These are phyloP conservation scores for Leucozona laternaria DNA, from an alignment of 2,888 invertebrate species.

Conservation along the genomic window DNA sequence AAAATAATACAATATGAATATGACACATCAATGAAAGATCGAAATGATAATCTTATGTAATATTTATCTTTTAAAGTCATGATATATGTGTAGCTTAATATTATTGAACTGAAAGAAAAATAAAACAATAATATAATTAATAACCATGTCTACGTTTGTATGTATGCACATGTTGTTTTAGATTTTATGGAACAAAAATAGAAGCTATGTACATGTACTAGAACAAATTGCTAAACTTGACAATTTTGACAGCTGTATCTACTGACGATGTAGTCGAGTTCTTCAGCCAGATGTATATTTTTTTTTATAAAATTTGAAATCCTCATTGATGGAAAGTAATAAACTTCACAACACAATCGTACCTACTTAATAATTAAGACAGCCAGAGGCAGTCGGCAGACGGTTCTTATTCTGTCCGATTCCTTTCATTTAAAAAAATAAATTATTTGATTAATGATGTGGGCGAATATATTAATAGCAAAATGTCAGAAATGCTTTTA, in stretches of 20 bases:
- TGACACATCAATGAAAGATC: slow-evolving; percentile 11
- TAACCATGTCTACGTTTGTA: too few species aligned
- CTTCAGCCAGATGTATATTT: slow-evolving; percentile 28
- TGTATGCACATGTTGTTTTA: background rate
- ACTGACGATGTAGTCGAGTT: background rate
- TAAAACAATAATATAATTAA: background rate
- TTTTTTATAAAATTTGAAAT: slow-evolving; percentile 34
- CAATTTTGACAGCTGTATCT: slow-evolving; percentile 8
- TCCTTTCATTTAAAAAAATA: slow-evolving; percentile 57
- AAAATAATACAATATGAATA: background rate
- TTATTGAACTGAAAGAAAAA: slow-evolving; percentile 7
- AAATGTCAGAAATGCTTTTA: slow-evolving; percentile 38
- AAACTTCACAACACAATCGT: slow-evolving; percentile 43
- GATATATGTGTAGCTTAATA: background rate
- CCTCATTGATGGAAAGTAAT: slow-evolving; percentile 51
- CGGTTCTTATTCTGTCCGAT: slow-evolving; percentile 33
- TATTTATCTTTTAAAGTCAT: background rate
- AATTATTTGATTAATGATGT: slow-evolving; percentile 55
- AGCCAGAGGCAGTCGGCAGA: slow-evolving; percentile 11
- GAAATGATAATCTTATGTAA: slow-evolving; percentile 48
- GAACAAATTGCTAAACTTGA: slow-evolving; percentile 31
- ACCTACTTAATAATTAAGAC: slow-evolving; percentile 34
- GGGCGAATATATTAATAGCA: slow-evolving; percentile 42
- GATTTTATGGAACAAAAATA: slow-evolving; percentile 13
- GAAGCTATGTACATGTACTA: background rate